Evolutionary conservation across 2,888 invertebrate species (phyloP), one percentile per base, ranked within the genome.

Genomic region (Leucophenga maculata): DNA sequence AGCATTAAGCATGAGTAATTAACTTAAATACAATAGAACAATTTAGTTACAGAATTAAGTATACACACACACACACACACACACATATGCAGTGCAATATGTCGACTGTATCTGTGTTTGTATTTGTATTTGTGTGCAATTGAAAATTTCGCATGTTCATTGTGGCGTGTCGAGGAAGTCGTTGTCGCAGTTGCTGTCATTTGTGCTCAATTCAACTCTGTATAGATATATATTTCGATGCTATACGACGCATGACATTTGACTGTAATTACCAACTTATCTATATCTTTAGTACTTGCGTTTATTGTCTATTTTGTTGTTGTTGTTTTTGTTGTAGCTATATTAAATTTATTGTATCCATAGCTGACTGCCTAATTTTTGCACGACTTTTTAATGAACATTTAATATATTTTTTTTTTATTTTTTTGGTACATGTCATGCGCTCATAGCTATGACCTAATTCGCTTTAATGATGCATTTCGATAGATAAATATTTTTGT

Each of bases 1-100:
- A 82, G 78, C 78, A 82, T 81, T 81, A 81, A 48, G 83, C 77
- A 75, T 77, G 81, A 82, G 79, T 81, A 82, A 81, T 81, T 81
- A 81, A 81, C 83, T 83, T 82, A 81, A 81, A 82, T 79, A 80
- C 81, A 82, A 82, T 82, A 77, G 79, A 74, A 79, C 81, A 80
- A 81, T 82, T 81, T 80, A 82, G 79, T 80, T 78, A 75, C 70
- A 74, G 76, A 82, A 82, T 82, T 82, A 79, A 50, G 50, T 50
- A 50, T 39, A 39, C 39, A 39, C 9, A 6, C 11, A 39, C 3
- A 39, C 6, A 50, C 8, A 50, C 50, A 50, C n/a, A 50, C 9
- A 6, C n/a, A 50, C 18, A 50, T 11, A 18, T 6, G n/a, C 50
- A 8, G 13, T 16, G 50, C 57, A 57, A 57, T 31, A 57, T 20